Base-by-base conservation (phyloP, 2,113 vertebrate genomes). In the Arothron firmamentum region DNA sequence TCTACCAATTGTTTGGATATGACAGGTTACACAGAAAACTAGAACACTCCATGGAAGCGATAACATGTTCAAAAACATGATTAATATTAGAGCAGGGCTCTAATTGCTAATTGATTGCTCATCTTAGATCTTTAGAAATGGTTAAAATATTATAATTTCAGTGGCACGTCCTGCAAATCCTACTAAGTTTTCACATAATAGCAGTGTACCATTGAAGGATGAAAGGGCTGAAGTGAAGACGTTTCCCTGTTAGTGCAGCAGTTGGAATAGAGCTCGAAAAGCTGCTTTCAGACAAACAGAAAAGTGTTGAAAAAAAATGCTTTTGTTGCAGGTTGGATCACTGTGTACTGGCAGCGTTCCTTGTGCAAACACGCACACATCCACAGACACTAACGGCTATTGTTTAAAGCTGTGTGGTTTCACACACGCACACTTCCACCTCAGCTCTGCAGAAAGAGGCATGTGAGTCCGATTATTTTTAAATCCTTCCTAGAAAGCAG, bases 281-380 rank as follows among this genome's bases (percentile, higher is more conserved):
- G 28, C 25, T 38, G 38, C 53, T 59, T 34, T 56, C 56, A 41
- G 38, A 49, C 42, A 25, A 59, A 38, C 59, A 6, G 55, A 34
- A 17, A 5, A 47, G 2, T 46, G 46, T 43, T 8, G 23, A 41
- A 46, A 38, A n/a, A 46, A 56, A 60, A 43, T 41, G 28, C 52
- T 42, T 38, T 23, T 72, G 23, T 65, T 15, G 20, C 52, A 60
- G 11, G 17, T 10, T 53, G 11, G n/a, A 67, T 77, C 72, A 67
- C 42, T 43, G 47, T 18, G 7, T 58, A 67, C 47, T 70, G 74
- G 65, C 65, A 41, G 48, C 51, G 60, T 25, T 55, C 54, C 41
- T 2, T 47, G 16, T 41, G 63, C 62, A 76, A 68, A 71, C 62
- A 67, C n/a, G 2, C 38, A 3, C 48, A 6, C 3, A 2, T n/a